A percentile compares a stretch with the other conserved stretches of the same genome.
Conservation (phyloP, 2,797 vertebrate genomes). For the Argentina silus region DNA sequence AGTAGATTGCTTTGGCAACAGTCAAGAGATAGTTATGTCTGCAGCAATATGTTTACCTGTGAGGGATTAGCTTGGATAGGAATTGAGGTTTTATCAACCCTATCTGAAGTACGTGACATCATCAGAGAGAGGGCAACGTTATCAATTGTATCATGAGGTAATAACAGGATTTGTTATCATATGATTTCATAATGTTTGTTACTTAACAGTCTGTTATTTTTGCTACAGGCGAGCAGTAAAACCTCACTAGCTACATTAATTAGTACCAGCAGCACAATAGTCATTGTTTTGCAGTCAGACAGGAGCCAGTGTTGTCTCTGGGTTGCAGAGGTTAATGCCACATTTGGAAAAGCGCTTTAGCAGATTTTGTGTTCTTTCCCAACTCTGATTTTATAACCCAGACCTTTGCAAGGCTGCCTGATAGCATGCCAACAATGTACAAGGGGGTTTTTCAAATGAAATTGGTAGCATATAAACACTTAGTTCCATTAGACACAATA, state of each 20-base stretch:
- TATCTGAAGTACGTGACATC: not conserved
- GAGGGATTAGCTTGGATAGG: not conserved
- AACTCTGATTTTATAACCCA: not conserved
- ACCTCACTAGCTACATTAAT: not conserved
- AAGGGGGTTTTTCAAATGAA: too few relatives aligned
- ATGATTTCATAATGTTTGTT: not conserved
- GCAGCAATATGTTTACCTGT: not conserved
- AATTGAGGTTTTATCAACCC: not conserved
- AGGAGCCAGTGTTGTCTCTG: constrained; percentile 35
- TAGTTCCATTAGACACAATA: too few relatives aligned
- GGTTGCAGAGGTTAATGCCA: constrained; percentile 12
- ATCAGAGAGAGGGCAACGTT: not conserved
- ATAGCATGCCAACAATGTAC: too few relatives aligned
- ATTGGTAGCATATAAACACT: too few relatives aligned
- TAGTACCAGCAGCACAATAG: not conserved
- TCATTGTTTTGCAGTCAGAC: constrained; percentile 10
- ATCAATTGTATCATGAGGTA: not conserved
- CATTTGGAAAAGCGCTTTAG: constrained; percentile 37
- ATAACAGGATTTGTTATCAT: not conserved
- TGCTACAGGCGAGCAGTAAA: not conserved
- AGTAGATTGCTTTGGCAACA: constrained; percentile 16
- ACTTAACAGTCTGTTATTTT: too few relatives aligned
- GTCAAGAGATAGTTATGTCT: too few relatives aligned
- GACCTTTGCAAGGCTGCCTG: not conserved
- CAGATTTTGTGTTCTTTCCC: constrained; percentile 13